A percentile compares a stretch with the other conserved stretches of the same genome.
These are phyloP conservation scores for Saccostrea cuccullata DNA, from an alignment of 1,140 invertebrate genomes.

Conservation along the genomic window DNA sequence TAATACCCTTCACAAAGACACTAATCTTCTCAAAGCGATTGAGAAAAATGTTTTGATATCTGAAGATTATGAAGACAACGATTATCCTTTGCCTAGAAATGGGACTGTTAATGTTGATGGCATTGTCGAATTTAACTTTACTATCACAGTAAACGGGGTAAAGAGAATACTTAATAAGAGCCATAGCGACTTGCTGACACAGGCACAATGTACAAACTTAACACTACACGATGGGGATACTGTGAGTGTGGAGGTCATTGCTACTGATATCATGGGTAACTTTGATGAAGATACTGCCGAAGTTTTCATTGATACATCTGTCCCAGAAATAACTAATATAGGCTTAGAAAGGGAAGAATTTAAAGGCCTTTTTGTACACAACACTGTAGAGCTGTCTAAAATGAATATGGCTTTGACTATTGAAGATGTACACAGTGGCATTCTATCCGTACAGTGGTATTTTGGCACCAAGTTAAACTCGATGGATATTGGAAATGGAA, in stretches of 20 bases:
- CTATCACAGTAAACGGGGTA: neutral
- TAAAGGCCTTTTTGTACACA: constrained; percentile 59
- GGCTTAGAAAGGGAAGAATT: constrained; percentile 52
- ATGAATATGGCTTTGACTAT: constrained; percentile 59
- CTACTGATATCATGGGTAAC: constrained; percentile 60
- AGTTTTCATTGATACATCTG: constrained; percentile 59
- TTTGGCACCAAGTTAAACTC: constrained; percentile 49
- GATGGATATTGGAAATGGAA: constrained; percentile 51
- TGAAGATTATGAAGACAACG: constrained; percentile 47
- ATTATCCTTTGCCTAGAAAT: constrained; percentile 42
- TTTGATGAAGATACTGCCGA: constrained; percentile 47
- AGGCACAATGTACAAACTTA: constrained; percentile 38
- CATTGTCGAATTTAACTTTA: constrained; percentile 41
- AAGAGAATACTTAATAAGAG: constrained; percentile 36
- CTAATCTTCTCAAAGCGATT: constrained; percentile 42
- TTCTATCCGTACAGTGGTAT: constrained; percentile 55
- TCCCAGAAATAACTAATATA: constrained; percentile 54
- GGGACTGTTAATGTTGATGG: constrained; percentile 53
- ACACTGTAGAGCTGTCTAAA: constrained; percentile 58
- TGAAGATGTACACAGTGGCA: constrained; percentile 60
- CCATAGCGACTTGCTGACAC: constrained; percentile 16
- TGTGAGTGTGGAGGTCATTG: constrained; percentile 51
- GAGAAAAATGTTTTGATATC: neutral
- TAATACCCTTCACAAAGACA: constrained; percentile 46
- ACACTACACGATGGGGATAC: constrained; percentile 57